Evolutionary conservation across 2,113 vertebrate species (phyloP), one percentile per base, ranked within the genome.

Genomic region (Mesocricetus auratus): DNA sequence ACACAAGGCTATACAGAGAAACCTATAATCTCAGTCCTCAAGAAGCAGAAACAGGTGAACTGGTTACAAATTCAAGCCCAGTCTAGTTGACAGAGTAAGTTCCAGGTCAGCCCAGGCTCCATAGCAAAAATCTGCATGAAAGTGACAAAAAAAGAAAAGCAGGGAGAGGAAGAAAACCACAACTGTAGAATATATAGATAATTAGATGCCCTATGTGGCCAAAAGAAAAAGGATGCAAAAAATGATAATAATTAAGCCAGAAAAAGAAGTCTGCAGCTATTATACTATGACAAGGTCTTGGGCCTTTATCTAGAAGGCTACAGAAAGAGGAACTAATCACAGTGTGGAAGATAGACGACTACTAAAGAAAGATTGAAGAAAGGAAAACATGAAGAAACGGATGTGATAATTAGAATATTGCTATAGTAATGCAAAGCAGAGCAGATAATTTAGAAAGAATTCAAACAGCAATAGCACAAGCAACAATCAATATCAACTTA

Each of bases 341-440:
- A 58, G 64, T 42, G 21, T 45, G 29, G n/a, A 92, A 97, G 56
- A 83, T 16, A 89, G 42, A 94, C 21, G 42, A 94, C 21, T 94
- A 89, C 90, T 78, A 92, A 62, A 39, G 62, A 89, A 39, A 74
- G 21, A 66, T 0, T 86, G 22, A 58, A 50, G 26, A 22, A 47
- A 66, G 1, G 42, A 92, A 94, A 82, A 90, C 45, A 69, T 2
- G 53, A 88, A 16, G 74, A 94, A 29, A 93, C 16, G 64, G 53
- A 29, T 85, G 21, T 64, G 86, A 79, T 64, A 92, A 89, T 78
- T 33, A 74, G 68, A 36, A 81, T 90, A 83, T 74, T 86, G 94
- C 29, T n/a, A 2, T n/a, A 95, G 73, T 42, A 91, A 50, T 6
- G 15, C 69, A 92, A 96, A 60, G n/a, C 50, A 78, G 95, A 97